These are phyloP conservation scores for Sigmodon hispidus DNA, from an alignment of 2,113 vertebrate genomes.

Conservation along the genomic window DNA sequence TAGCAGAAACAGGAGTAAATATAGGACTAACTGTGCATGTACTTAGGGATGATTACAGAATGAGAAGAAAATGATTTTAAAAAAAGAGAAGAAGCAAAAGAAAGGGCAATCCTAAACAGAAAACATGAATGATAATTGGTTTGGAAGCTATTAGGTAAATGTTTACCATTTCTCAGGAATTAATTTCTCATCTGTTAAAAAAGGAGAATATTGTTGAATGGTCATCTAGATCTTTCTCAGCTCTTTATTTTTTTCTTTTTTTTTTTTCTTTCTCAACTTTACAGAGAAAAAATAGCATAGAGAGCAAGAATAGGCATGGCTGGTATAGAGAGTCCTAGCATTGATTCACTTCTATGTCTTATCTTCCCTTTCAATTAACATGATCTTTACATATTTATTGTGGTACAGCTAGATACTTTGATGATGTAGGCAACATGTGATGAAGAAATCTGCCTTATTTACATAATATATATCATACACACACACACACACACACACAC, in stretches of 20 bases:
- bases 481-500: too few relatives aligned
- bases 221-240: background rate
- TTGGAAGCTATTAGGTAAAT: background rate
- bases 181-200: background rate
- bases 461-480: too few relatives aligned
- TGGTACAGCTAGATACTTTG: background rate
- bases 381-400: background rate
- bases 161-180: background rate
- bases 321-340: background rate
- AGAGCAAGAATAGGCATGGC: rapidly evolving
- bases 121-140: background rate
- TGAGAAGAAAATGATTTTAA: constrained; percentile 13
- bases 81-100: constrained; percentile 21
- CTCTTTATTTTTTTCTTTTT: too few relatives aligned
- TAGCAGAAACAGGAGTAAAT: constrained; percentile 65
- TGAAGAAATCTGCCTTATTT: background rate
- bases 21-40: constrained; percentile 44
- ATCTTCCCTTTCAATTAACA: background rate
- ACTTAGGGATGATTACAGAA: background rate
- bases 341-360: background rate
- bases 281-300: background rate
- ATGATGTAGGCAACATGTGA: background rate
- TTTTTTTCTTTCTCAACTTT: too few relatives aligned
- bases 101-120: background rate
- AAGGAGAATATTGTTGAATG: background rate